phyloP scores from a whole-genome alignment of 1,140 invertebrate species.

The Drosophila sucinea region DNA sequence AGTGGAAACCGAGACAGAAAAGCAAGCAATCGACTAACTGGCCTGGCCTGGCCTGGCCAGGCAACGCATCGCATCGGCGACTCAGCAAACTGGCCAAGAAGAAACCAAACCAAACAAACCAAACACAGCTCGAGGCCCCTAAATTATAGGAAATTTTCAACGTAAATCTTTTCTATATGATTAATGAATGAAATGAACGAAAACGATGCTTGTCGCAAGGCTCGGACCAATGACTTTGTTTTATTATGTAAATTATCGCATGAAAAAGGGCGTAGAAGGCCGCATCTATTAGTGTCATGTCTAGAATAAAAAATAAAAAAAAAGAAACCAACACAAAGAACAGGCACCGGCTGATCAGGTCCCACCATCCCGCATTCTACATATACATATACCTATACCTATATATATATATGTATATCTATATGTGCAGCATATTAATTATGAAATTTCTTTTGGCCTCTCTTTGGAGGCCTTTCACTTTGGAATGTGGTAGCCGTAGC shows the following conservation, averaged over 20 bases:
- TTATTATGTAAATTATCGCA: conserved; percentile 67
- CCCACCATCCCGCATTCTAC: not conserved
- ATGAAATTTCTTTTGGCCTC: conserved; percentile 66
- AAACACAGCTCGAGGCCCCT: not conserved
- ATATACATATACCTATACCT: not conserved
- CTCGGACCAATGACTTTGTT: conserved; percentile 39
- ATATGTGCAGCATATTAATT: conserved; percentile 74
- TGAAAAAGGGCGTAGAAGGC: conserved; percentile 69
- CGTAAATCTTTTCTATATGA: conserved; percentile 66
- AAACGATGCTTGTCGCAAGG: conserved; percentile 27
- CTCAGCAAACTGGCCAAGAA: conserved; percentile 17
- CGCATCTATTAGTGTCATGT: conserved; percentile 73
- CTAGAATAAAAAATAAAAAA: conserved; percentile 19
- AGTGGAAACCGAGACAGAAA: conserved; percentile 68
- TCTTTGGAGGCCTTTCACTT: conserved; percentile 70
- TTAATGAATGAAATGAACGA: conserved; percentile 67
- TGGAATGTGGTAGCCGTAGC: conserved; percentile 68
- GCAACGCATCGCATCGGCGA: conserved; percentile 42
- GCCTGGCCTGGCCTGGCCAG: conserved; percentile 1
- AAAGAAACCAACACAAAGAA: conserved; percentile 7
- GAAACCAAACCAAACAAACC: conserved; percentile 12
- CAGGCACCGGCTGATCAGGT: conserved; percentile 38
- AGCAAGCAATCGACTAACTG: conserved; percentile 10
- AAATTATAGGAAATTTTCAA: conserved; percentile 74
- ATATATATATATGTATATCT: conserved; percentile 19